phyloP scores from a whole-genome alignment of 2,888 invertebrate species.

The Xestia c-nigrum region DNA sequence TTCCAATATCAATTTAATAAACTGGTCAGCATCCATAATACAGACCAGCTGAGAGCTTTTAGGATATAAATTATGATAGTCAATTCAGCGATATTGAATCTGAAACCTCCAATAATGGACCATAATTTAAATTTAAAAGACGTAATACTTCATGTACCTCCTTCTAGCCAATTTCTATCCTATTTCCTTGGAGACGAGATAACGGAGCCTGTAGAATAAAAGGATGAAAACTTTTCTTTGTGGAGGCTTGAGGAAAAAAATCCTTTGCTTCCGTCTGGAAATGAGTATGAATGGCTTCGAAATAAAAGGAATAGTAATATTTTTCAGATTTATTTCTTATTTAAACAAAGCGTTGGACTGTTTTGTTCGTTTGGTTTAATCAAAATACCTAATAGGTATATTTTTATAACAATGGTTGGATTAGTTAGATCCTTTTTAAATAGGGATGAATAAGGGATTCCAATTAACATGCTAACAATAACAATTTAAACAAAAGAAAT shows the following conservation, averaged over 20 bases:
- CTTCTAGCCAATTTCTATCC: conserved; percentile 31
- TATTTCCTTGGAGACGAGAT: conserved; percentile 33
- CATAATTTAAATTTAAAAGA: conserved; percentile 46
- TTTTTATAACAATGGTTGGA: neutral
- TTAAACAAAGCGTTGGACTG: neutral
- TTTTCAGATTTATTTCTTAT: conserved; percentile 22
- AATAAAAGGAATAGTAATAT: conserved; percentile 25
- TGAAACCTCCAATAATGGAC: conserved; percentile 47
- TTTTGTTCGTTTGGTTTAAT: conserved; percentile 8
- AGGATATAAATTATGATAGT: conserved; percentile 57
- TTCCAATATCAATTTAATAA: conserved; percentile 18
- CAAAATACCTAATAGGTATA: neutral
- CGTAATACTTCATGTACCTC: conserved; percentile 42
- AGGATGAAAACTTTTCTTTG: conserved; percentile 28
- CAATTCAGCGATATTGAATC: conserved; percentile 63
- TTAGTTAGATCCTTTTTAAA: neutral
- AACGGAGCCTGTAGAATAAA: conserved; percentile 26
- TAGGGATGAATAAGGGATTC: neutral
- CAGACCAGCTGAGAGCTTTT: conserved; percentile 28
- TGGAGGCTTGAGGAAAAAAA: conserved; percentile 25
- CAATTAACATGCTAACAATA: conserved; percentile 8
- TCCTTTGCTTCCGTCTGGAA: conserved; percentile 6
- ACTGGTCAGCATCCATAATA: conserved; percentile 26
- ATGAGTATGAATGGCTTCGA: conserved; percentile 32
- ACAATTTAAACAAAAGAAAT: conserved; percentile 19